Percentiles rank a stretch among this genome's conserved stretches.
These are phyloP conservation scores for Drosophila biarmipes DNA, from an alignment of 1,140 invertebrate species.

Conservation along the genomic window DNA sequence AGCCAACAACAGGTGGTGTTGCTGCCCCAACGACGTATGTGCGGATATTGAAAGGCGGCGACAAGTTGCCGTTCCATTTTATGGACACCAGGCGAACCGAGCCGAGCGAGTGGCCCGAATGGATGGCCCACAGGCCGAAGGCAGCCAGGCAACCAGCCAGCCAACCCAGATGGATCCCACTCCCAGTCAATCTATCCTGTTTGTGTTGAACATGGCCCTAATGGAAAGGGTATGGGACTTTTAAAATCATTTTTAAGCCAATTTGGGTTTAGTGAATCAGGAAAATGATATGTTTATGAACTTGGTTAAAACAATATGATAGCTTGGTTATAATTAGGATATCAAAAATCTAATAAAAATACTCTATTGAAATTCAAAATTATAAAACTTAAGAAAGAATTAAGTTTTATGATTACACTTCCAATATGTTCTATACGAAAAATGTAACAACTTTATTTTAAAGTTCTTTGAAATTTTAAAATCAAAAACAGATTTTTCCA, in stretches of 20 bases:
- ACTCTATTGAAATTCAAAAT: no score
- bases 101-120: slow-evolving; percentile 9
- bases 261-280: not conserved
- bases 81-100: slow-evolving; percentile 57
- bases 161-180: slow-evolving; percentile 24
- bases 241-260: not conserved
- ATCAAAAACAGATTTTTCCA: no score
- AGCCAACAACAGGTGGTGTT: slow-evolving; percentile 76
- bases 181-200: slow-evolving; percentile 22
- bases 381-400: no score
- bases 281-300: no score
- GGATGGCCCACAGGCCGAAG: slow-evolving; percentile 16
- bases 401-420: no score
- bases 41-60: slow-evolving; percentile 75
- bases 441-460: no score
- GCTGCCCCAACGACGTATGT: slow-evolving; percentile 66
- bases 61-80: slow-evolving; percentile 64
- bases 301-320: not conserved
- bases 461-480: no score
- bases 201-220: slow-evolving; percentile 36
- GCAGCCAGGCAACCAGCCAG: slow-evolving; percentile 26
- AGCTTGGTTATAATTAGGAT: not conserved
- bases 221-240: not conserved
- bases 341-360: no score
- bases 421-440: no score